A percentile compares a stretch with the other conserved stretches of the same genome.
Evolutionary conservation across 2,113 vertebrate genomes (phyloP).

Genomic region (Entelurus aequoreus): DNA sequence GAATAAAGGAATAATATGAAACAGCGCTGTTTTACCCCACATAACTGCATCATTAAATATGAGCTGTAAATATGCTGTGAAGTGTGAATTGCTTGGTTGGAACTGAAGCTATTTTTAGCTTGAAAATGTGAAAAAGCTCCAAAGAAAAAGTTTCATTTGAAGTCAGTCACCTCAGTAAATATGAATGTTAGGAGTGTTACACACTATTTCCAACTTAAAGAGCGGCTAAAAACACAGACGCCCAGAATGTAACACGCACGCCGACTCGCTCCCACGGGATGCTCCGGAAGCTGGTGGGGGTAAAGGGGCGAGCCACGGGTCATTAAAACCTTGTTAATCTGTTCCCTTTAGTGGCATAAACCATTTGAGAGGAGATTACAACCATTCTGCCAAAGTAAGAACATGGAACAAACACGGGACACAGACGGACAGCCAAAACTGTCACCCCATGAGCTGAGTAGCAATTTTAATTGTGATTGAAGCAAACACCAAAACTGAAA

Average conservation of each 20-base stretch:
- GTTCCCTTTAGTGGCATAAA: slow-evolving; percentile 69
- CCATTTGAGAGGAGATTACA: slow-evolving; percentile 70
- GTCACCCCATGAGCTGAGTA: no score
- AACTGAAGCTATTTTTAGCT: neutral
- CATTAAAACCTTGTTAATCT: slow-evolving; percentile 68
- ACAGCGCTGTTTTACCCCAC: neutral
- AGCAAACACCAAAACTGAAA: no score
- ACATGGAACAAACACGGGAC: slow-evolving; percentile 29
- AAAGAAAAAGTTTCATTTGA: neutral
- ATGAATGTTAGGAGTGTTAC: neutral
- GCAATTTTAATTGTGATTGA: no score
- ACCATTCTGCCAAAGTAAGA: slow-evolving; percentile 57
- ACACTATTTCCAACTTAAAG: neutral
- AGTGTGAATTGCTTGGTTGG: neutral
- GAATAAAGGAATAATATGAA: neutral
- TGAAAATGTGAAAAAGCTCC: neutral
- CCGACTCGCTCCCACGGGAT: slow-evolving; percentile 36
- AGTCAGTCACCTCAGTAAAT: neutral
- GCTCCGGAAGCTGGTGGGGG: slow-evolving; percentile 38
- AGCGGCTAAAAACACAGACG: slow-evolving; percentile 19
- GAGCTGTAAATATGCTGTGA: neutral
- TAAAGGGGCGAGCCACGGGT: slow-evolving; percentile 51
- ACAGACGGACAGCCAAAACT: no score
- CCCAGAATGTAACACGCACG: slow-evolving; percentile 4
- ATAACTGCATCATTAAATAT: neutral